Conservation (phyloP, 2,113 vertebrate species). For the Mugil cephalus region DNA sequence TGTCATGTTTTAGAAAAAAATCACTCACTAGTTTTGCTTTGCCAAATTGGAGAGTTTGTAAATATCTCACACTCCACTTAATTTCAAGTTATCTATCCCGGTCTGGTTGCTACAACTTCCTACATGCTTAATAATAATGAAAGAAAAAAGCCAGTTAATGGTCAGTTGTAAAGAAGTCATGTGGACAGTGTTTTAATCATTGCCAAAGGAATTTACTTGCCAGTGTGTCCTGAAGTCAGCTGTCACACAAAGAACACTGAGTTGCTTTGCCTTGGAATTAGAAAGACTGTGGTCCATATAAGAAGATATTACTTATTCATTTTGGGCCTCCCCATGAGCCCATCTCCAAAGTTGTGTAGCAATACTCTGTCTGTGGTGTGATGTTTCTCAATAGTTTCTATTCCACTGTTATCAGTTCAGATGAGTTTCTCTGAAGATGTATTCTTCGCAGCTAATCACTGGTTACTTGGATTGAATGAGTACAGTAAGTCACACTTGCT, state of each 20-base stretch:
- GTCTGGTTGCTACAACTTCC: constrained; percentile 9
- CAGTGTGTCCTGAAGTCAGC: constrained; percentile 54
- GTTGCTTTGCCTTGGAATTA: constrained; percentile 59
- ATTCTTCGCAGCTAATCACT: constrained; percentile 83
- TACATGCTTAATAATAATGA: constrained; percentile 1
- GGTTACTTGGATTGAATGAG: constrained; percentile 74
- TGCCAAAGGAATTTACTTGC: constrained; percentile 50
- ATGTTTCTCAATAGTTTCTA: constrained; percentile 78
- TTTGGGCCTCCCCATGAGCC: constrained; percentile 59
- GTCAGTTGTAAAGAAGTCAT: constrained; percentile 22
- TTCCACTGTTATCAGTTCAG: constrained; percentile 74
- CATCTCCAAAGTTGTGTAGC: constrained; percentile 65
- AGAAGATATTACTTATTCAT: constrained; percentile 75
- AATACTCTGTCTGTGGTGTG: constrained; percentile 67
- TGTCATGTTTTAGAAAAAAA: no score
- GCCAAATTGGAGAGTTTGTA: not conserved
- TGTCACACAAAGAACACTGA: constrained; percentile 35
- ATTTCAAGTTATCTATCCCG: constrained; percentile 26
- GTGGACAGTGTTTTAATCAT: constrained; percentile 56
- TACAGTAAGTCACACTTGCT: constrained; percentile 76
- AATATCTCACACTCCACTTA: not conserved
- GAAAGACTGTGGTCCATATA: constrained; percentile 58
- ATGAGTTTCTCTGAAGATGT: constrained; percentile 77
- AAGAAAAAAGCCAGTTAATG: not conserved
- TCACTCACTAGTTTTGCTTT: not conserved